A percentile compares a stretch with the other conserved stretches of the same genome.
Evolutionary conservation across 2,797 vertebrate species (phyloP).

Genomic region (Anisognathus igniventris): DNA sequence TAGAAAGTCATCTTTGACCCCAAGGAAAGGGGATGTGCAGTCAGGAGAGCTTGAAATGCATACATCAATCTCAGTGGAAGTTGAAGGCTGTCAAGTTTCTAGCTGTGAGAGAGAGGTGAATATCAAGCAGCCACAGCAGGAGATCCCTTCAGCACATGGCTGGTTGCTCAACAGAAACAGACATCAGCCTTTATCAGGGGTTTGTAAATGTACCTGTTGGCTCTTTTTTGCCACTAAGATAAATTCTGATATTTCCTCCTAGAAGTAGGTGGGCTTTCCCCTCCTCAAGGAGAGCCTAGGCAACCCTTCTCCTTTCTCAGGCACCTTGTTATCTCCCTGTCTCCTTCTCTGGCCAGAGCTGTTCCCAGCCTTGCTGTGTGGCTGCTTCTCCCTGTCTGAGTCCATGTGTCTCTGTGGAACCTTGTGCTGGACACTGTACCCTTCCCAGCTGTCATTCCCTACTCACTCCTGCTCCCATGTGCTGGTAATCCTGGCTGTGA

Average conservation of each 20-base stretch:
- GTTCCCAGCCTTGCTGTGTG: neutral
- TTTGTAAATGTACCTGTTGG: neutral
- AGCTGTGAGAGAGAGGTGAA: neutral
- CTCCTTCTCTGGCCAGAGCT: neutral
- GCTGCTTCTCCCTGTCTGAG: neutral
- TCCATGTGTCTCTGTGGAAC: neutral
- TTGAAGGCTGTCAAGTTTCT: neutral
- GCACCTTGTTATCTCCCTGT: neutral
- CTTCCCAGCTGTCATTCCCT: neutral
- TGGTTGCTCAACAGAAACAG: neutral
- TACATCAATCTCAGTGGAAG: neutral
- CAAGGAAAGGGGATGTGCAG: neutral
- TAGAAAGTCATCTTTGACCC: neutral
- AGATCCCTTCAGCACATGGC: neutral
- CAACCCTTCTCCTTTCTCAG: neutral
- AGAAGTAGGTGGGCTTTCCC: neutral
- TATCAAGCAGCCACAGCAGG: neutral
- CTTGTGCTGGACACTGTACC: neutral
- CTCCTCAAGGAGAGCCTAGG: neutral
- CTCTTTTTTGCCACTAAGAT: neutral
- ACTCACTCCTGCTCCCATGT: neutral
- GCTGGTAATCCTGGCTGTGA: neutral
- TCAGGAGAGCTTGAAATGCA: neutral
- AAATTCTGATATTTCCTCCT: neutral
- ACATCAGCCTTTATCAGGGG: neutral